These are phyloP conservation scores for Stegodyphus dumicola DNA, from an alignment of 1,140 invertebrate genomes.

Conservation along the genomic window DNA sequence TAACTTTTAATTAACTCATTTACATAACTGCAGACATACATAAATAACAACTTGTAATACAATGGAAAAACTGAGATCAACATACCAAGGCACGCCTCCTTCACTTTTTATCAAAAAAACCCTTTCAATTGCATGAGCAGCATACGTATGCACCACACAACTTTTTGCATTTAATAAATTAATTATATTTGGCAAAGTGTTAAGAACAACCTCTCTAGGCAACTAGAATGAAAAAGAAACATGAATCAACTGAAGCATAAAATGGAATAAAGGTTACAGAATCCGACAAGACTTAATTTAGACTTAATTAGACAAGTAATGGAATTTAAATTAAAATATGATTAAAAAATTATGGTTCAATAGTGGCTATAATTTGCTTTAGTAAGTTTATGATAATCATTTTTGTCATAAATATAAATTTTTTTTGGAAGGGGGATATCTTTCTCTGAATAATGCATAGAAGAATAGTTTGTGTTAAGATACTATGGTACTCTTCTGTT, in stretches of 20 bases:
- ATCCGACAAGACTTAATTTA: no score
- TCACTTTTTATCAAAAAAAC: conserved; percentile 78
- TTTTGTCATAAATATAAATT: no score
- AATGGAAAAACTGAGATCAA: neutral
- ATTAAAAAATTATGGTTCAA: no score
- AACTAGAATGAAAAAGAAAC: conserved; percentile 69
- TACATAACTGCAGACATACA: neutral
- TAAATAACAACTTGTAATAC: neutral
- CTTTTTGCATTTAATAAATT: conserved; percentile 78
- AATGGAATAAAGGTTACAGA: neutral
- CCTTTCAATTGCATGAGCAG: conserved; percentile 91
- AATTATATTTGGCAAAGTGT: conserved; percentile 81
- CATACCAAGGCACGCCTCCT: conserved; percentile 72
- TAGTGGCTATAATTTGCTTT: no score
- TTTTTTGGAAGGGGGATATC: no score
- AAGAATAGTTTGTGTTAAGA: no score
- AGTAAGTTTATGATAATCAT: no score
- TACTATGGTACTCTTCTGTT: no score
- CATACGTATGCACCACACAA: conserved; percentile 93
- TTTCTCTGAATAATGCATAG: no score
- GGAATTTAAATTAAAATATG: no score
- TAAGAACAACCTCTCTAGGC: conserved; percentile 80
- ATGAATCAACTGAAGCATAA: neutral
- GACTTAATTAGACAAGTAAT: no score
- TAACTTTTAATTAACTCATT: neutral